Base-by-base conservation (phyloP, 2,113 vertebrate species). In the Callipepla californica region DNA sequence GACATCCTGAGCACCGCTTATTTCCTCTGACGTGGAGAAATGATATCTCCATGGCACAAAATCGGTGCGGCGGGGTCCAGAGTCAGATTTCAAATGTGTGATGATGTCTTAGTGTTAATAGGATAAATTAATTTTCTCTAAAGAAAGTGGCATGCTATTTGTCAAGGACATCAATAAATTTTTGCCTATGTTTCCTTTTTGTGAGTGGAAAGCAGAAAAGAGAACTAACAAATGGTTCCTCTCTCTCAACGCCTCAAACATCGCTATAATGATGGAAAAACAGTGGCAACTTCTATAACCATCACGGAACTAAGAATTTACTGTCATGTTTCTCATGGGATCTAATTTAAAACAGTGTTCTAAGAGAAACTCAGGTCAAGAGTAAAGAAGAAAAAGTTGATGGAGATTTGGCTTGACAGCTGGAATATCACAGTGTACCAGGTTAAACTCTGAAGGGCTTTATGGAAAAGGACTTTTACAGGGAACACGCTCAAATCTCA, bases 341-440 rank as follows among this genome's bases (percentile, higher is more conserved):
- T 91, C 94, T 96, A 96, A 98, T 97, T 97, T 97, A 96, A 96
- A 97, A 57, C 92, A 85, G 85, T 74, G 78, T 80, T 97, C 65
- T 92, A 92, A 57, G 97, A 96, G 96, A 97, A 97, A 94, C 92
- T 32, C 88, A 95, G 97, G 97, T 97, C 97, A 97, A 63, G 61
- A 96, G 92, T 89, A 91, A 97, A 96, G 92, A 50, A 65, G 81
- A 76, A 80, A 63, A 73, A 83, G 66, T 26, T 92, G 96, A 97
- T 7, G 86, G 89, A 92, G 95, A 98, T 98, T 45, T 28, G 9
- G n/a, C 66, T 73, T 97, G 98, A 98, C 97, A 97, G 96, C 48
- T 62, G 92, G 72, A 84, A 72, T 87, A 85, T 69, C 95, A 94
- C 76, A 85, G 78, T 66, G 11, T 30, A 48, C 80, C 61, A 87